Evolutionary conservation across 1,140 invertebrate species (phyloP).

Genomic region (Xylocopa sonorina): DNA sequence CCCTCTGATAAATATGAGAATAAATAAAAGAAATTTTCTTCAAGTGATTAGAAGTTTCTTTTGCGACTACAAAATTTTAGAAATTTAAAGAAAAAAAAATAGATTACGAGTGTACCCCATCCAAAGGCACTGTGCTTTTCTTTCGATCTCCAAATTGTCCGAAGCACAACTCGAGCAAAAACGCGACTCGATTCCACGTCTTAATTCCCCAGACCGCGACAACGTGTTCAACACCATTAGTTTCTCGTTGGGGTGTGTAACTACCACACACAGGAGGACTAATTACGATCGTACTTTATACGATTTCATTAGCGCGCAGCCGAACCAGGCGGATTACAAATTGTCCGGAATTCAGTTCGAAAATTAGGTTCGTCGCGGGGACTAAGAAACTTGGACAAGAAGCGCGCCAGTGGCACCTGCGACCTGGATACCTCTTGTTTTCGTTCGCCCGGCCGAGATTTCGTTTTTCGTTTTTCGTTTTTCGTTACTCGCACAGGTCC

Average conservation of each 20-base stretch:
- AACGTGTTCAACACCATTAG: background rate
- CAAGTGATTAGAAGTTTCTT: too few species aligned
- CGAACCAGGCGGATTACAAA: constrained; percentile 8
- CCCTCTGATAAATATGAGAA: too few species aligned
- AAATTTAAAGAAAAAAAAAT: too few species aligned
- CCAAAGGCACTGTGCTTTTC: too few species aligned
- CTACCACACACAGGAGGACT: background rate
- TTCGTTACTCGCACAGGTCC: constrained; percentile 19
- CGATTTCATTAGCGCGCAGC: background rate
- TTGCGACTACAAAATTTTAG: too few species aligned
- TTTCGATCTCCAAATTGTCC: too few species aligned
- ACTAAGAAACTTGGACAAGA: background rate
- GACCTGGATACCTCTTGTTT: background rate
- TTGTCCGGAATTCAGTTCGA: background rate
- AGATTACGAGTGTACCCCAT: too few species aligned
- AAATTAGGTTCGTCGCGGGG: background rate
- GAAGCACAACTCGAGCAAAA: too few species aligned
- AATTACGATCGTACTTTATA: background rate
- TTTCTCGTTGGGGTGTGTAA: background rate
- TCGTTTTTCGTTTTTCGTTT: constrained; percentile 25
- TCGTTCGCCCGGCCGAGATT: constrained; percentile 13
- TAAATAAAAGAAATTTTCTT: too few species aligned
- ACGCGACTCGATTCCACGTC: too few species aligned
- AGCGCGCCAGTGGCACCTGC: constrained; percentile 40
- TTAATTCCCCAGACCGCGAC: background rate